Percentiles rank a stretch among this genome's conserved stretches.
These are phyloP conservation scores for Epicampocera succincta DNA, from an alignment of 2,888 invertebrate species.

Conservation along the genomic window DNA sequence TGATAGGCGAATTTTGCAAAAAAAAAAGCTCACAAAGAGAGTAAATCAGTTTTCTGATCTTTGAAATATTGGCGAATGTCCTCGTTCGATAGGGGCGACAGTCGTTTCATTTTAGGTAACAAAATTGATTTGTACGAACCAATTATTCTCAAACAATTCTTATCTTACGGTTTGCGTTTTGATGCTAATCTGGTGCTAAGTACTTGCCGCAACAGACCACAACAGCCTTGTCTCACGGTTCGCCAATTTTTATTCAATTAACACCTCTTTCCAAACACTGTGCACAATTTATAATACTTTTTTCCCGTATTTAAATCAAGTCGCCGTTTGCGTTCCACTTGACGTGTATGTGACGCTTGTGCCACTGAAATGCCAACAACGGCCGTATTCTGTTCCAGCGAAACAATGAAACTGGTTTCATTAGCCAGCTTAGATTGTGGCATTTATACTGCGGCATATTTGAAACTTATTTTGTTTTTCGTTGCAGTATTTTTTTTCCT, in stretches of 20 bases:
- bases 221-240: background rate
- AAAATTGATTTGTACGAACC: too few relatives aligned
- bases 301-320: constrained; percentile 13
- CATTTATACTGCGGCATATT: constrained; percentile 60
- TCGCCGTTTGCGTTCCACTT: constrained; percentile 40
- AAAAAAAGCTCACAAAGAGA: too few relatives aligned
- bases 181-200: too few relatives aligned
- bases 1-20: too few relatives aligned
- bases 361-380: constrained; percentile 13
- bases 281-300: background rate
- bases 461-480: constrained; percentile 23
- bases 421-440: constrained; percentile 48
- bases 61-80: too few relatives aligned
- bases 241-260: background rate
- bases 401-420: constrained; percentile 54
- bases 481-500: background rate
- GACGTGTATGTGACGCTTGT: constrained; percentile 12
- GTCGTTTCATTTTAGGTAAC: too few relatives aligned
- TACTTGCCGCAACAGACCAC: too few relatives aligned
- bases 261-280: constrained; percentile 20
- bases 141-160: too few relatives aligned
- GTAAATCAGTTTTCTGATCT: too few relatives aligned
- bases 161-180: too few relatives aligned
- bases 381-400: constrained; percentile 26
- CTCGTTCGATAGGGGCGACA: too few relatives aligned